phyloP scores from a whole-genome alignment of 2,113 vertebrate species.

The Gila orcuttii region DNA sequence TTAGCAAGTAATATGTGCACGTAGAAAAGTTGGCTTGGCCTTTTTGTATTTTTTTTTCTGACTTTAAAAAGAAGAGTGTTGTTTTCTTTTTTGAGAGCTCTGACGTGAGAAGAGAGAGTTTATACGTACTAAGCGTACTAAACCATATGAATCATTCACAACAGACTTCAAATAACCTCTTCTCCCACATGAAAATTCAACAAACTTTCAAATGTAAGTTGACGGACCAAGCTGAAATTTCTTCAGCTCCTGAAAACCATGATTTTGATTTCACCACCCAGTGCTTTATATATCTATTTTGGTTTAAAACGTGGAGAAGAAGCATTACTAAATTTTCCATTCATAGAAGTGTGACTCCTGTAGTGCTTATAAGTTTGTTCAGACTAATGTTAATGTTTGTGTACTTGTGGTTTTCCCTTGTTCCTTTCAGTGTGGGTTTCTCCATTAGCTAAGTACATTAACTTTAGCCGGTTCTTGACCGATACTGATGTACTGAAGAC shows the following conservation, averaged over 20 bases:
- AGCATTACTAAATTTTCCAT: background rate
- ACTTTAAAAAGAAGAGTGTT: constrained; percentile 33
- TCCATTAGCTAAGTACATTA: background rate
- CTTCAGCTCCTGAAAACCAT: background rate
- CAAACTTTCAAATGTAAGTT: constrained; percentile 9
- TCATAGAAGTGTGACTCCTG: background rate
- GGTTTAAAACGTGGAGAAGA: background rate
- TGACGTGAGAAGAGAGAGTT: constrained; percentile 15
- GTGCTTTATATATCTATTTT: background rate
- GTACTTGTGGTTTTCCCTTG: background rate
- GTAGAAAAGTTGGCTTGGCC: constrained; percentile 3
- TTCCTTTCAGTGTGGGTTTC: background rate
- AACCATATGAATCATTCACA: constrained; percentile 52
- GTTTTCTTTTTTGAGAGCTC: constrained; percentile 31
- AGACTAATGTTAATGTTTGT: background rate
- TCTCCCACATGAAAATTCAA: constrained; percentile 1
- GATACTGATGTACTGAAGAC: too few relatives aligned
- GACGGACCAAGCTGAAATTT: background rate
- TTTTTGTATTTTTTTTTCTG: constrained; percentile 1
- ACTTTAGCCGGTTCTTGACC: too few relatives aligned
- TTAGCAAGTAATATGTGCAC: constrained; percentile 4
- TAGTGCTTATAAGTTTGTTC: background rate
- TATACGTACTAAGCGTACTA: constrained; percentile 32
- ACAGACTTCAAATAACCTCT: constrained; percentile 53
- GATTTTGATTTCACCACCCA: background rate